Evolutionary conservation across 2,888 invertebrate genomes (phyloP).

Genomic region (Serripes groenlandicus): DNA sequence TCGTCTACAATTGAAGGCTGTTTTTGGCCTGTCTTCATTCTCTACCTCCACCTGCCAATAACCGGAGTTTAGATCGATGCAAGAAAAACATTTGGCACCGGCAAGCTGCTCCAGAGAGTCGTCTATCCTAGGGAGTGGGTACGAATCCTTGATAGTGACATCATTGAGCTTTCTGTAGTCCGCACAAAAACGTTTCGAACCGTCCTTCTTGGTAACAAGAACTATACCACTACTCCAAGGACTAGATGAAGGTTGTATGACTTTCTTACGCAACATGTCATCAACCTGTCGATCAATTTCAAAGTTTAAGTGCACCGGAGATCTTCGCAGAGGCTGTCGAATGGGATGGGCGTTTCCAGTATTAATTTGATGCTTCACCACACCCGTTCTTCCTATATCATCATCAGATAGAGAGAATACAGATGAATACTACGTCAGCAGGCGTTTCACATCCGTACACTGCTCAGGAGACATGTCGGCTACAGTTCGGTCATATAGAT

Average conservation of each 20-base stretch:
- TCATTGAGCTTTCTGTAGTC: conserved; percentile 38
- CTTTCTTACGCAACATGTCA: conserved; percentile 22
- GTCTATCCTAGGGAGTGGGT: conserved; percentile 29
- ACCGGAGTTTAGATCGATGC: conserved; percentile 40
- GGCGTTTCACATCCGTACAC: no score
- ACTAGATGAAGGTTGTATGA: conserved; percentile 28
- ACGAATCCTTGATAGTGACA: conserved; percentile 42
- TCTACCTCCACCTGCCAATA: conserved; percentile 52
- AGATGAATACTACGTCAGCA: no score
- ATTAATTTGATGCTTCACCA: conserved; percentile 38
- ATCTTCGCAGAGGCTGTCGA: conserved; percentile 24
- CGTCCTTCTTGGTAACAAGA: conserved; percentile 38
- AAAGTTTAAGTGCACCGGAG: conserved; percentile 15
- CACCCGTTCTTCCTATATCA: conserved; percentile 32
- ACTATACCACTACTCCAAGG: conserved; percentile 35
- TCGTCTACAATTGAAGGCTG: conserved; percentile 31
- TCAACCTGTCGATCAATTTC: conserved; percentile 38
- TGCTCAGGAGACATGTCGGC: no score
- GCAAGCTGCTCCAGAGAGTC: conserved; percentile 41
- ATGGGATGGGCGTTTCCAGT: conserved; percentile 23
- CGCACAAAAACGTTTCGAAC: conserved; percentile 32
- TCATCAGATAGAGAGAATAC: no score
- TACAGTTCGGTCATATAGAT: no score
- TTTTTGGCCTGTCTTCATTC: conserved; percentile 34
- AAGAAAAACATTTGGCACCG: conserved; percentile 25